These are phyloP conservation scores for Tapirus terrestris DNA, from an alignment of 2,113 vertebrate genomes.

Conservation along the genomic window DNA sequence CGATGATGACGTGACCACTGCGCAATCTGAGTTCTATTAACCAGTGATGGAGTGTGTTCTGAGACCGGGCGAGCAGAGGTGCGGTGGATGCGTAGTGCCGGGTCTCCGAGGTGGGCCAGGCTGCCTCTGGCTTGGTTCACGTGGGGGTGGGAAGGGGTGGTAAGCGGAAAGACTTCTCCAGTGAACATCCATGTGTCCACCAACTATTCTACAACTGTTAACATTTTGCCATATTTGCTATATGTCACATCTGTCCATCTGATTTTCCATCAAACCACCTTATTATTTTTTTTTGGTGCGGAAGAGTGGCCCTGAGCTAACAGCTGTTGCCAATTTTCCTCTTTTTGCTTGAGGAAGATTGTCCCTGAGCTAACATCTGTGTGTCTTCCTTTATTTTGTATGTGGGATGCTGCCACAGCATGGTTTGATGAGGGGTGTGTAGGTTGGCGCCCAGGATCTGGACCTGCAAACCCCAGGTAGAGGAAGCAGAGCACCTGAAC, in stretches of 20 bases:
- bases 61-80: background rate
- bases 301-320: too few relatives aligned
- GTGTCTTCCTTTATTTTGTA: too few relatives aligned
- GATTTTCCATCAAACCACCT: background rate
- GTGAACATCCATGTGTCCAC: background rate
- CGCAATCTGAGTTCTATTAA: slow-evolving; percentile 81
- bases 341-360: too few relatives aligned
- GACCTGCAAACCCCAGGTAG: too few relatives aligned
- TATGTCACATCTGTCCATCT: background rate
- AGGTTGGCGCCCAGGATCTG: too few relatives aligned
- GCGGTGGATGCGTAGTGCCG: fast-evolving
- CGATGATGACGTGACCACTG: slow-evolving; percentile 83
- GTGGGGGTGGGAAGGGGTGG: background rate
- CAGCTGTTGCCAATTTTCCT: too few relatives aligned
- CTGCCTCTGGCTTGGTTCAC: background rate
- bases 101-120: background rate
- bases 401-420: too few relatives aligned
- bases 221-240: background rate
- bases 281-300: background rate
- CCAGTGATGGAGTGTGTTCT: slow-evolving; percentile 77
- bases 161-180: background rate
- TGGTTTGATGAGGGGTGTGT: too few relatives aligned
- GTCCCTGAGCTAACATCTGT: too few relatives aligned
- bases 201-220: background rate
- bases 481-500: too few relatives aligned